phyloP scores from a whole-genome alignment of 2,797 vertebrate genomes.

The Peromyscus nudipes region DNA sequence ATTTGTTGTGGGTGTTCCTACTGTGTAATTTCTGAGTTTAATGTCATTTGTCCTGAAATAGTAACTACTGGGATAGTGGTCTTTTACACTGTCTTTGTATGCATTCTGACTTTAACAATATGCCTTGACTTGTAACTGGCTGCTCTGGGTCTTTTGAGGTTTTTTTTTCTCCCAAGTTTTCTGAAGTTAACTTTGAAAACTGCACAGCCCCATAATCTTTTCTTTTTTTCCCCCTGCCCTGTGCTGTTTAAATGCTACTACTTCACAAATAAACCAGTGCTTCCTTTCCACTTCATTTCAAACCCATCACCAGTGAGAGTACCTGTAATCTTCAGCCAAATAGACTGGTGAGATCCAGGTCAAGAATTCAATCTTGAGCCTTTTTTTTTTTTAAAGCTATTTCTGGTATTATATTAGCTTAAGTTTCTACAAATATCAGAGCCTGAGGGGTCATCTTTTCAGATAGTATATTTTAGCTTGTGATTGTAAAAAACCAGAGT shows the following conservation, averaged over 20 bases:
- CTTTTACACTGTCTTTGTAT: not conserved
- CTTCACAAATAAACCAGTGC: not conserved
- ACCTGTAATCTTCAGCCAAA: not conserved
- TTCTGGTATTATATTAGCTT: not conserved
- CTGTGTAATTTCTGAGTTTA: not conserved
- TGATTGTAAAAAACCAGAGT: not conserved
- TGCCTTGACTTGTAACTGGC: slow-evolving; percentile 3
- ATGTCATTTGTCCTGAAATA: not conserved
- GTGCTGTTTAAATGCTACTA: not conserved
- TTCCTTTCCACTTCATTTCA: slow-evolving; percentile 3
- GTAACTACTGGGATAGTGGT: not conserved
- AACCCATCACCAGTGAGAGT: not conserved
- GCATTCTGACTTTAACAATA: slow-evolving; percentile 1
- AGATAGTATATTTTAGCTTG: not conserved
- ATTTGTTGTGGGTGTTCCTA: not conserved
- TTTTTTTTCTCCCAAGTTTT: not conserved
- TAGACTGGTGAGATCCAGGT: not conserved
- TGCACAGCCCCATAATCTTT: not conserved
- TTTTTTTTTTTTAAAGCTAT: not conserved
- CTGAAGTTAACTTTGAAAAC: slow-evolving; percentile 11
- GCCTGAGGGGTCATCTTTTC: slow-evolving; percentile 4
- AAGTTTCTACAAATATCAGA: not conserved
- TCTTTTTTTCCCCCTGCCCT: not conserved
- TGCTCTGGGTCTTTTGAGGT: not conserved
- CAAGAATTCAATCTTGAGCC: slow-evolving; percentile 2